Evolutionary conservation across 2,888 invertebrate species (phyloP), one percentile per base, ranked within the genome.

Genomic region (Tiphia femorata): DNA sequence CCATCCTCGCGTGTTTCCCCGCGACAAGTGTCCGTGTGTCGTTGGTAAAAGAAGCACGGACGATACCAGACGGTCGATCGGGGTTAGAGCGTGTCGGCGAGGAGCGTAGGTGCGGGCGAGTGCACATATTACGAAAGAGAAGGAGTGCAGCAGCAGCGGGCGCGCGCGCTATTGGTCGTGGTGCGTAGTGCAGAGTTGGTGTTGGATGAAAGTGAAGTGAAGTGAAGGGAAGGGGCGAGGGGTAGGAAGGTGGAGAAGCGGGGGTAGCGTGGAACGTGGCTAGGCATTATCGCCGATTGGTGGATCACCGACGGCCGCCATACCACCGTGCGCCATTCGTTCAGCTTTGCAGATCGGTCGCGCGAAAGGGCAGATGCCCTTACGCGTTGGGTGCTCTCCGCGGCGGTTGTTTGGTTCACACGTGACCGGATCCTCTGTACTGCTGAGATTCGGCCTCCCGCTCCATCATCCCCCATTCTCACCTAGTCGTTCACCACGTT

Each of bases 291-390:
- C 46, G 49, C 47, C n/a, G 46, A 61, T 61, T 53, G 60, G 60
- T 53, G 49, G 49, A 56, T 30, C 35, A 14, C 42, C 7, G 12
- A 16, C 25, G 51, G 53, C 56, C 53, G 64, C 60, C 64, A 63
- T 64, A 64, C 52, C 52, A 49, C 53, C 20, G 48, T 56, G 57
- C 57, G 64, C 49, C 56, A 63, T 59, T 64, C 52, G 58, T 54
- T 57, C 38, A 49, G 19, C 40, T 33, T 30, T 44, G 58, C 48
- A 21, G 48, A 58, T 56, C 40, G 49, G 41, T 50, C 49, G 23
- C 48, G 63, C 59, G 55, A 59, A 56, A 52, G 64, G 57, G 66
- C 63, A 64, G 69, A 67, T 68, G 65, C 58, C 57, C 57, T 55
- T 57, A 48, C 64, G 58, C 57, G 68, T 56, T 52, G 46, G 48